Evolutionary conservation across 2,113 vertebrate genomes (phyloP), one percentile per base, ranked within the genome.

Genomic region (Climacteris rufus): DNA sequence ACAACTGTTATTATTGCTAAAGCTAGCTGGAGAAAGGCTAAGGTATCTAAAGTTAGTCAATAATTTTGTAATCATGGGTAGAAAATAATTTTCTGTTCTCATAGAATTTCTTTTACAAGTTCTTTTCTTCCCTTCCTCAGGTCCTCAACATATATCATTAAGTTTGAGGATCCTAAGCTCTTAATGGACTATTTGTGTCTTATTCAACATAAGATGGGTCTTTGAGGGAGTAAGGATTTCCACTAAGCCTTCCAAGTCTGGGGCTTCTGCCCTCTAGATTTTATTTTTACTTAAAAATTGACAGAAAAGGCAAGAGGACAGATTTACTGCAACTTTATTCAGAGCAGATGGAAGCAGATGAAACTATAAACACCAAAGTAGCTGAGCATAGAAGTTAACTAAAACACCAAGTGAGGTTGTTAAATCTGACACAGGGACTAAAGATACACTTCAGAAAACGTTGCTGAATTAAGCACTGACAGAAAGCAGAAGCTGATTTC

Each of bases 331-430:
- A 78, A 66, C 63, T 93, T 91, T 72, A 66, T 65, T 83, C 65
- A 39, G 71, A 93, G 63, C 87, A 94, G 91, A 95, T 91, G 91
- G 87, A 95, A 66, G 82, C 65, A 94, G 82, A 96, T 91, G 87
- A 93, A 96, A 93, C 91, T 69, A 90, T 94, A 94, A 96, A 93
- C 66, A 80, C 37, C n/a, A 72, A 95, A 94, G 78, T 50, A 86
- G 81, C 63, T 95, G 81, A 91, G 61, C 47, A 25, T 28, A 68
- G 78, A 94, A 91, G 81, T 74, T 93, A 96, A 87, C 66, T 83
- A 87, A 91, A 93, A 91, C 66, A 90, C 54, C 95, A 93, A 91
- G 78, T 77, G 87, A 90, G 94, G 89, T 70, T 94, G 81, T 95
- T 95, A 95, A 90, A 90, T 85, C 50, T 94, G 82, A 91, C 84